Conservation (phyloP, 2,113 vertebrate species). For the Epinephelus lanceolatus region DNA sequence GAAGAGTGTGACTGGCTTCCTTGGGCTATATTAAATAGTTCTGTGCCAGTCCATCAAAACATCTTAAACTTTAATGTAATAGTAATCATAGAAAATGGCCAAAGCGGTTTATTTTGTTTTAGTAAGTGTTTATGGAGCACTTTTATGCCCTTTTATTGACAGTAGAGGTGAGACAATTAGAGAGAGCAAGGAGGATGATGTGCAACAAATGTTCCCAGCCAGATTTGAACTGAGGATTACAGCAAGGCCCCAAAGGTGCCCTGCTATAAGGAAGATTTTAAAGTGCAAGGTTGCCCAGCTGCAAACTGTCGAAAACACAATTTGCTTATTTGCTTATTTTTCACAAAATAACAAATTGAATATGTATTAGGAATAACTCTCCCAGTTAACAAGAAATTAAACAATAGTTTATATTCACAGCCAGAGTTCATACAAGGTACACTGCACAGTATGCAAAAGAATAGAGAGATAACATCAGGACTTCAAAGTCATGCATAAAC, state of each 20-base stretch:
- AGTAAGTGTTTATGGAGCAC: neutral
- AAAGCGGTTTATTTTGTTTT: neutral
- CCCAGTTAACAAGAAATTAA: neutral
- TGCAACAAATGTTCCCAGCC: neutral
- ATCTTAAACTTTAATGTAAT: neutral
- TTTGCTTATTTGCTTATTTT: neutral
- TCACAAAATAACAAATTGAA: neutral
- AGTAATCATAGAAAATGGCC: neutral
- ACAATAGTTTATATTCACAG: slow-evolving; percentile 18
- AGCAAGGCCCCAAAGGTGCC: neutral
- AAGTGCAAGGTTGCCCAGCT: neutral
- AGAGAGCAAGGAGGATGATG: neutral
- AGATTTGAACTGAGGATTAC: neutral
- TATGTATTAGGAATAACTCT: slow-evolving; percentile 12
- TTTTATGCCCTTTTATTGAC: neutral
- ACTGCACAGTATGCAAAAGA: slow-evolving; percentile 24
- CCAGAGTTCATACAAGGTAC: slow-evolving; percentile 48
- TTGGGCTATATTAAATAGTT: neutral
- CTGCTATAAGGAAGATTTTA: neutral
- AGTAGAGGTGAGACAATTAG: neutral
- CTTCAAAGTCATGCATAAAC: slow-evolving; percentile 61
- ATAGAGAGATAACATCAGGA: slow-evolving; percentile 44
- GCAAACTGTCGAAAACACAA: neutral
- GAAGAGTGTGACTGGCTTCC: neutral
- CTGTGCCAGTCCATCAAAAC: neutral